Conservation (phyloP, 1,140 invertebrate genomes). For the Drosophila rufa region DNA sequence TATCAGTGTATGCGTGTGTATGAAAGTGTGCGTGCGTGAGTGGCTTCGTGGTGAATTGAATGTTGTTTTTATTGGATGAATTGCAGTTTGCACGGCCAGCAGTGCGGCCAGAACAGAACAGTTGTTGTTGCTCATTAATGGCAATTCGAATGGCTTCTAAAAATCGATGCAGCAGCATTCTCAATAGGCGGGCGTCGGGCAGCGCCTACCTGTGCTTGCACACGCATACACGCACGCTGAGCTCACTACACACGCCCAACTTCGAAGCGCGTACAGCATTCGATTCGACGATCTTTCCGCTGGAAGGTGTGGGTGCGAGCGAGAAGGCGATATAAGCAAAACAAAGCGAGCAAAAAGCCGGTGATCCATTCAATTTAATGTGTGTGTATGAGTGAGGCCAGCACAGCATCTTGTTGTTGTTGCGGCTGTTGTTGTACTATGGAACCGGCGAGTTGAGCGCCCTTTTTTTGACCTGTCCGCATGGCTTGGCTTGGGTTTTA, state of each 20-base stretch:
- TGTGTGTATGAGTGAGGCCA: conserved; percentile 53
- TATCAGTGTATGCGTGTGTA: conserved; percentile 7
- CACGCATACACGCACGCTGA: conserved; percentile 14
- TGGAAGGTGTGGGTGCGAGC: conserved; percentile 54
- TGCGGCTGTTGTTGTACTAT: conserved; percentile 32
- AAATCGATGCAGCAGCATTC: conserved; percentile 49
- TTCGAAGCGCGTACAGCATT: conserved; percentile 52
- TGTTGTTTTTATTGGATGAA: conserved; percentile 58
- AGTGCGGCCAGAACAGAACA: conserved; percentile 7
- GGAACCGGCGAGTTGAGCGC: conserved; percentile 75
- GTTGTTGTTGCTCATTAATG: conserved; percentile 27
- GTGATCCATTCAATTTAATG: conserved; percentile 70
- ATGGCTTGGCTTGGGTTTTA: conserved; percentile 67
- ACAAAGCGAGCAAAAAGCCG: conserved; percentile 79
- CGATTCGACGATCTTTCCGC: conserved; percentile 30
- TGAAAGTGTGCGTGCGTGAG: conserved; percentile 20
- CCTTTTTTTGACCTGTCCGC: conserved; percentile 75
- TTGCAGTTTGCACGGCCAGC: conserved; percentile 34
- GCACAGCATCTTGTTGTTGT: conserved; percentile 64
- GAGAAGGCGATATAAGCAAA: conserved; percentile 69
- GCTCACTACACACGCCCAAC: conserved; percentile 43
- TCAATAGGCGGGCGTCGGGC: conserved; percentile 17
- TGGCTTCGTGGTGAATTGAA: conserved; percentile 52
- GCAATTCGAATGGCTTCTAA: conserved; percentile 56
- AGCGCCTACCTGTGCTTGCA: conserved; percentile 40